Evolutionary conservation across 2,113 vertebrate species (phyloP).

Genomic region (Caranx melampygus): DNA sequence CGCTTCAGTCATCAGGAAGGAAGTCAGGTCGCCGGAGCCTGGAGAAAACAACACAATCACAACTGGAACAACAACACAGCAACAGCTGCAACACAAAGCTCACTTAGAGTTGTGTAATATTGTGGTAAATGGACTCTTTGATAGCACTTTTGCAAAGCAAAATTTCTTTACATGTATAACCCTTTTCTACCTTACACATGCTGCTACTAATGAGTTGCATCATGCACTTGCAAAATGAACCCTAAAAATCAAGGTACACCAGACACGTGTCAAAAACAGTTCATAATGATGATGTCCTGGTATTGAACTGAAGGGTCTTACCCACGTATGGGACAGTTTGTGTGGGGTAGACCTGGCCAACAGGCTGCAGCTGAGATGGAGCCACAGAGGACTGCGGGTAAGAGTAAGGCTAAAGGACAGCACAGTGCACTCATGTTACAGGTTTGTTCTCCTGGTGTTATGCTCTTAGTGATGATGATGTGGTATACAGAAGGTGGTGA

Average conservation of each 20-base stretch:
- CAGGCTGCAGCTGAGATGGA: slow-evolving; percentile 89
- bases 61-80: background rate
- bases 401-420: slow-evolving; percentile 81
- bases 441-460: background rate
- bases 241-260: background rate
- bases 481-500: background rate
- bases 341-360: slow-evolving; percentile 87
- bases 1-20: slow-evolving; percentile 96
- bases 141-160: no score
- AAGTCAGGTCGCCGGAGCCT: slow-evolving; percentile 90
- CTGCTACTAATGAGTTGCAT: background rate
- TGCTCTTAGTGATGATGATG: background rate
- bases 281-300: background rate
- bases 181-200: no score
- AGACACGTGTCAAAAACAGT: background rate
- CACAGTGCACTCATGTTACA: background rate
- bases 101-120: no score
- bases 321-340: slow-evolving; percentile 89
- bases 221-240: background rate
- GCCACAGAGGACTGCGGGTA: slow-evolving; percentile 82
- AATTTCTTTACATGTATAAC: no score
- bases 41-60: background rate
- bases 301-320: slow-evolving; percentile 62
- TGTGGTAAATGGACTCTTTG: background rate
- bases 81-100: background rate